Evolutionary conservation across 2,797 vertebrate species (phyloP), one percentile per base, ranked within the genome.

Genomic region (Leucoraja ocellata): DNA sequence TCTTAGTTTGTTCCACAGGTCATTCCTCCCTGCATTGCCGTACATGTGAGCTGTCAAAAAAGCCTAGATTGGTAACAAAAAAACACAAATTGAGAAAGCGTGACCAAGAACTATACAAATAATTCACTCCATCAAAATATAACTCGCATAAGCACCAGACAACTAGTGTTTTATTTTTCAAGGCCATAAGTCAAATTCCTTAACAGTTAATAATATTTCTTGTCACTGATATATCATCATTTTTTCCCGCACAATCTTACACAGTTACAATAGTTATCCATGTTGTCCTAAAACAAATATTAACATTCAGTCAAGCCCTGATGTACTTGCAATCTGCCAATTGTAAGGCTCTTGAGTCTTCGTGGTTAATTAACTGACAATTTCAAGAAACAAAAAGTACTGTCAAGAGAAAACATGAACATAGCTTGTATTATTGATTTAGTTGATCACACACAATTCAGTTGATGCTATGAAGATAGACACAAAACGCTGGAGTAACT

Each of bases 21-120:
- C 98, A 84, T 98, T 98, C 95, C 98, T 97, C 94, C 97, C 98
- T 32, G 98, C 98, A 93, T 99, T 99, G 93, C 98, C 96, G 94
- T 98, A 99, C 96, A 99, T 99, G 95, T 99, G 98, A 95, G 98
- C 98, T 95, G 97, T 98, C 96, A 99, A 97, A 94, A 98, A 99
- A 96, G 99, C 98, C 99, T 99, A 96, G 3, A 96, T 68, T 28
- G 36, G 90, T 95, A 94, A 96, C 11, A 95, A 94, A 94, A 93
- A 63, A 92, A 95, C 95, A 94, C 94, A 84, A 86, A 76, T 65
- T 84, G 54, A 32, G n/a, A 71, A 36, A 21, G 73, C 4, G 16
- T 14, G 90, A 76, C 0, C 23, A 39, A 92, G 5, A 13, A 13
- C 25, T 54, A 25, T 39, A 25, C 39, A 92, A 46, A 76, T n/a